These are phyloP conservation scores for Microtus oregoni DNA, from an alignment of 2,113 vertebrate genomes.

Conservation along the genomic window DNA sequence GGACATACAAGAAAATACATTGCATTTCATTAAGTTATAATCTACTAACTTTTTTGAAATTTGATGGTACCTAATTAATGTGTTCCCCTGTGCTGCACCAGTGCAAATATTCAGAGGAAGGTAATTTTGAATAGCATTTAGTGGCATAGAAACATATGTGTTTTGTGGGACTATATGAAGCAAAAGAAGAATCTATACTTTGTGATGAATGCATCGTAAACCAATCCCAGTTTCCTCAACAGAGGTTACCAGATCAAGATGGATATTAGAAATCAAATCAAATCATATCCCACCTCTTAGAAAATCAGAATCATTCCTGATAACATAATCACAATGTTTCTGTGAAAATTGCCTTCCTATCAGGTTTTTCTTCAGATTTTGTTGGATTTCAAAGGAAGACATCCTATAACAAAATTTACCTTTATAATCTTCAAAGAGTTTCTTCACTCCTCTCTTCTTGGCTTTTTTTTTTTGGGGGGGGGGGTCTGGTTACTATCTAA, in stretches of 20 bases:
- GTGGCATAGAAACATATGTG: background rate
- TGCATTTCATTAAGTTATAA: conserved; percentile 24
- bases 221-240: background rate
- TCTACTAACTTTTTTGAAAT: conserved; percentile 62
- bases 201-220: background rate
- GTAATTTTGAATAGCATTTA: conserved; percentile 14
- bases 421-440: background rate
- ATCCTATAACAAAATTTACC: background rate
- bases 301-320: background rate
- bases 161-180: background rate
- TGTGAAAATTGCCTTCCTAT: background rate
- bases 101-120: conserved; percentile 44
- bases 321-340: background rate
- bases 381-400: background rate
- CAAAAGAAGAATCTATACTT: background rate
- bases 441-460: background rate
- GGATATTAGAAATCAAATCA: background rate
- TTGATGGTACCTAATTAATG: conserved; percentile 43
- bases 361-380: too few species aligned
- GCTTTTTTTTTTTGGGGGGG: too few species aligned
- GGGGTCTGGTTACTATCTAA: too few species aligned
- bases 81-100: conserved; percentile 34
- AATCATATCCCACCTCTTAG: background rate
- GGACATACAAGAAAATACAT: conserved; percentile 51
- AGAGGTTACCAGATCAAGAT: background rate